Base-by-base conservation (phyloP, 2,113 vertebrate species). In the Amphiprion percula region DNA sequence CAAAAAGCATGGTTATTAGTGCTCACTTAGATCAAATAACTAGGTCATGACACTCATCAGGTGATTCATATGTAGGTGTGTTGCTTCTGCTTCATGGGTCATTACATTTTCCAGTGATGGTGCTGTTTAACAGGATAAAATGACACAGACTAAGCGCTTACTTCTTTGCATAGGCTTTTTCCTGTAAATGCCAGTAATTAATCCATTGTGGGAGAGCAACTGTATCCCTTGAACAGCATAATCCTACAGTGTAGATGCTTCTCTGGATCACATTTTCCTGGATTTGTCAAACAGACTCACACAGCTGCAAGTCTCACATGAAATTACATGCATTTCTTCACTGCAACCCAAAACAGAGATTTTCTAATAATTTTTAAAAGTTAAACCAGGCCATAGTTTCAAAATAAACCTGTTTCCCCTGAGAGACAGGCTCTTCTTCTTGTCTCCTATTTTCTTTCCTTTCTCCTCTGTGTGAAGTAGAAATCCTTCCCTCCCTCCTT, bases 401-500 rank as follows among this genome's bases (percentile, higher is more conserved):
- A 66, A 82, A 87, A 87, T 82, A 84, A 79, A 84, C 58, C 54
- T 24, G 19, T 28, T 69, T 12, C 24, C 28, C 30, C 12, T 55
- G 59, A 78, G 49, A 80, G 28, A 77, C 41, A 82, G 65, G 70
- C 24, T 49, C 30, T 63, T 24, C 50, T 64, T 68, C 70, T 30
- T 67, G n/a, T 46, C 64, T 64, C 54, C 39, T 70, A 41, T 66
- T 86, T 28, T 66, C 54, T 65, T 44, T 47, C 49, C 37, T 68
- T 19, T 60, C 47, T 74, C 17, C 62, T 69, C n/a, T 61, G 26
- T 77, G 59, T 68, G 53, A 37, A 44, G 64, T 26, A 74, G 50
- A 72, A 77, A 87, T 75, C 77, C 59, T 67, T 82, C 30, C 74
- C 75, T 84, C 49, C 80, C 80, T 85, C 66, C 55, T 80, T 61